Percentiles rank a stretch among this genome's conserved stretches.
These are phyloP conservation scores for Aradophagus sp. DNA, from an alignment of 1,140 invertebrate species.

Conservation along the genomic window DNA sequence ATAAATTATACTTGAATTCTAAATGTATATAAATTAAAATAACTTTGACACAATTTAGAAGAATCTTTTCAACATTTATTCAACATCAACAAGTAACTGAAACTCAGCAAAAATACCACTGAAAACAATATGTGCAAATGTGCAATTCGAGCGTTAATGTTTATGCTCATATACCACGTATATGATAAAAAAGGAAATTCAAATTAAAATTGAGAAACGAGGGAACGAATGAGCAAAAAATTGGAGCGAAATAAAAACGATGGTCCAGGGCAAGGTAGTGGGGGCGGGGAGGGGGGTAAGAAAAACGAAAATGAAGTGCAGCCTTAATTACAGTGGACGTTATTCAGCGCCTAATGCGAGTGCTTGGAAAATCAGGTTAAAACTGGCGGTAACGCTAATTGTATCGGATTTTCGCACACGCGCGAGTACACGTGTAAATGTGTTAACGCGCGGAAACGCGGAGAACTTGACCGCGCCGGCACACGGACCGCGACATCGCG, in stretches of 20 bases:
- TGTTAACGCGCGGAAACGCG: constrained; percentile 39
- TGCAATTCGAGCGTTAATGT: too few relatives aligned
- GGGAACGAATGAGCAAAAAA: constrained; percentile 6
- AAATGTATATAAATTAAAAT: too few relatives aligned
- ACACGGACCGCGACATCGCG: constrained; percentile 32
- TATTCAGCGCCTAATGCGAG: constrained; percentile 46
- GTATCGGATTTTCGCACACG: constrained; percentile 48
- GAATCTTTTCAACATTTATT: too few relatives aligned
- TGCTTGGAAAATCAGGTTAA: constrained; percentile 52
- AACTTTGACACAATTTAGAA: too few relatives aligned
- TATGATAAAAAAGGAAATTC: too few relatives aligned
- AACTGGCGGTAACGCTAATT: constrained; percentile 51
- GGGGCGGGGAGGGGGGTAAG: constrained; percentile 4
- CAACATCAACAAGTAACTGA: too few relatives aligned
- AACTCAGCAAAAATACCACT: too few relatives aligned
- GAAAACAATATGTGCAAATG: too few relatives aligned
- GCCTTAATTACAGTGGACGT: constrained; percentile 48
- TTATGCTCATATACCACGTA: too few relatives aligned
- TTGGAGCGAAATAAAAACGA: not conserved
- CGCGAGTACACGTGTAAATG: constrained; percentile 41
- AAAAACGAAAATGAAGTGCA: constrained; percentile 36
- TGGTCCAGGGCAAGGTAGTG: too few relatives aligned
- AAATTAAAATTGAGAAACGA: too few relatives aligned
- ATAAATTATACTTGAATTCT: too few relatives aligned
- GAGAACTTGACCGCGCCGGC: constrained; percentile 35